Conservation (phyloP, 2,797 vertebrate species). For the Pangasius larnaudii region DNA sequence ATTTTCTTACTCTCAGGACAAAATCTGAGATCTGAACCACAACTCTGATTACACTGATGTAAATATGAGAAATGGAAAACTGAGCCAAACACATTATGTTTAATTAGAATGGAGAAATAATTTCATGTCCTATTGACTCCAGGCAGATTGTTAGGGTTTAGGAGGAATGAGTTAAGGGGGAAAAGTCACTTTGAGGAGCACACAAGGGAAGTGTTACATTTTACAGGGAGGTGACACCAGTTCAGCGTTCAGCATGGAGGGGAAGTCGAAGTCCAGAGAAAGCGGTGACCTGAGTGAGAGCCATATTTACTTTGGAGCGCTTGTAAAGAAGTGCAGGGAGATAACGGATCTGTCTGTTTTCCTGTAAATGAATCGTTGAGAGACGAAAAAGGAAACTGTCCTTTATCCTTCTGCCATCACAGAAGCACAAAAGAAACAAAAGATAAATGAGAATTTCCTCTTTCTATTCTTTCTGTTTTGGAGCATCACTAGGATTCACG, state of each 20-base stretch:
- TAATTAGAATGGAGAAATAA: neutral
- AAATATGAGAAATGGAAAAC: neutral
- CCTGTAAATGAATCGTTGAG: constrained; percentile 57
- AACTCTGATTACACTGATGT: neutral
- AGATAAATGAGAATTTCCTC: constrained; percentile 37
- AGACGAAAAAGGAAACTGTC: constrained; percentile 53
- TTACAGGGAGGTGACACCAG: constrained; percentile 43
- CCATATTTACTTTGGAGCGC: constrained; percentile 56
- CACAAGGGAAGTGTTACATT: constrained; percentile 36
- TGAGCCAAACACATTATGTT: neutral
- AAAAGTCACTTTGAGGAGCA: constrained; percentile 30
- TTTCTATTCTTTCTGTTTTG: constrained; percentile 45
- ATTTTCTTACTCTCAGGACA: neutral
- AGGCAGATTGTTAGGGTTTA: neutral
- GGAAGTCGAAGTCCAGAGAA: constrained; percentile 47
- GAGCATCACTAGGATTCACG: constrained; percentile 1
- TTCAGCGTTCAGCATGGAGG: constrained; percentile 33
- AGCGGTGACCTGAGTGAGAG: constrained; percentile 45
- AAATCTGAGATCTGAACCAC: neutral
- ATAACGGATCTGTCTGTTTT: constrained; percentile 57
- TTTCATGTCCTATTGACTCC: neutral
- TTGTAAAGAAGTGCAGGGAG: constrained; percentile 45
- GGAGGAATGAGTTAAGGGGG: neutral
- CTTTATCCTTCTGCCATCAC: constrained; percentile 45
- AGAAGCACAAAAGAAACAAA: constrained; percentile 35